Base-by-base conservation (phyloP, 2,113 vertebrate genomes). In the Accipiter cooperii region DNA sequence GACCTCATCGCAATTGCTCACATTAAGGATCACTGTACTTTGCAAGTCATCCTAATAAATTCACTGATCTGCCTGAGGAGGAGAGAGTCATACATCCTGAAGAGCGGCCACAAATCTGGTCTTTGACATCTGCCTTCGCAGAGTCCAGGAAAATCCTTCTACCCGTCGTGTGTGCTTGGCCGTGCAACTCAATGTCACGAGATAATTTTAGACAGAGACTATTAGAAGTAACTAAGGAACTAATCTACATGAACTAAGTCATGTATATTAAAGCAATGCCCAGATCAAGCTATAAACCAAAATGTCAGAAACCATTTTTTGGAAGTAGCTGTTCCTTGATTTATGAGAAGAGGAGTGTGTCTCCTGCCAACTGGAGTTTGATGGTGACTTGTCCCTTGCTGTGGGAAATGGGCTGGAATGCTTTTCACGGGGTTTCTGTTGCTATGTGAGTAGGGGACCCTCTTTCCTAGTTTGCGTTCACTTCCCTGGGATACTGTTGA, bases 1-100 rank as follows among this genome's bases (percentile, higher is more conserved):
- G 87, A 95, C 91, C 92, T 92, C 95, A 94, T 22, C 89, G 73
- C 2, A 5, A 90, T 65, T 87, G 69, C 57, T 84, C n/a, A 84
- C 87, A 84, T 94, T 96, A 95, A 76, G 74, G 44, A 94, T 73
- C 52, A 6, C 38, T 47, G 73, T 95, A 71, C 90, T 90, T 91
- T 95, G 81, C 87, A 97, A 96, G 87, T 89, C 89, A 84, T 85
- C 54, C 49, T 96, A 88, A 92, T 96, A 92, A 90, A 92, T 93
- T 89, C 64, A 84, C 42, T 97, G 79, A n/a, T 86, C 66, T 86
- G 79, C 68, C 49, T 5, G n/a, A 64, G 55, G 58, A 86, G 26
- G n/a, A 93, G 34, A 58, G 19, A 71, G 52, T 3, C 34, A 9
- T 89, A 17, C 18, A 47, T 33, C 51, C n/a, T 33, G 33, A 65